Base-by-base conservation (phyloP, 2,888 invertebrate genomes). In the Malthinus seriepunctatus region DNA sequence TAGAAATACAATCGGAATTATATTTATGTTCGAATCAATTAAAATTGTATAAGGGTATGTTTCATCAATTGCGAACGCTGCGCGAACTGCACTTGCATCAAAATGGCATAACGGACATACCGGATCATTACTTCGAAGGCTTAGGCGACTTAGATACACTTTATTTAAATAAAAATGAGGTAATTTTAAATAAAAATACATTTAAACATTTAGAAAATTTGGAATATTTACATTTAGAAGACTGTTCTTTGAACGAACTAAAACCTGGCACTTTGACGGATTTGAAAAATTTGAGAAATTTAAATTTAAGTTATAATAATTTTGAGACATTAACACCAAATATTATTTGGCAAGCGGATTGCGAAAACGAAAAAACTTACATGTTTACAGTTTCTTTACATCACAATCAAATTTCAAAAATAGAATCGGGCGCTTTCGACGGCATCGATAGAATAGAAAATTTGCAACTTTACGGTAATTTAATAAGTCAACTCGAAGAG, bases 401-500 rank as follows among this genome's bases (percentile, higher is more conserved):
- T 12, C 45, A 54, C 35, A 55, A 51, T 32, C 37, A 60, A 39
- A 46, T 60, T 9, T 23, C n/a, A 1, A 39, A 34, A 32, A 60
- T 60, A 8, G 15, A 12, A 2, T 46, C 54, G 8, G 60, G 60
- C 8, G 55, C 60, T 2, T 60, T 60, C 8, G 55, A 54, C 11
- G 60, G 60, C 12, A 7, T 60, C 15, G 60, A 60, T 15, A 23
- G 55, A 33, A 51, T 60, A 38, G 60, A 60, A 42, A 55, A 60
- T 37, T 12, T 60, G 1, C 60, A 55, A 33, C 39, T 60, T 10
- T 55, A 51, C 32, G 42, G 35, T 15, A 60, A 60, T 35, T 8
- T 32, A 5, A 11, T 60, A 9, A 31, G 10, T 8, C 23, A 51
- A 32, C 12, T 55, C 1, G 51, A 50, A 1, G 23, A 46, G 3